A percentile compares a stretch with the other conserved stretches of the same genome.
Conservation (phyloP, 2,888 invertebrate species). For the Drosophila sordidapex region DNA sequence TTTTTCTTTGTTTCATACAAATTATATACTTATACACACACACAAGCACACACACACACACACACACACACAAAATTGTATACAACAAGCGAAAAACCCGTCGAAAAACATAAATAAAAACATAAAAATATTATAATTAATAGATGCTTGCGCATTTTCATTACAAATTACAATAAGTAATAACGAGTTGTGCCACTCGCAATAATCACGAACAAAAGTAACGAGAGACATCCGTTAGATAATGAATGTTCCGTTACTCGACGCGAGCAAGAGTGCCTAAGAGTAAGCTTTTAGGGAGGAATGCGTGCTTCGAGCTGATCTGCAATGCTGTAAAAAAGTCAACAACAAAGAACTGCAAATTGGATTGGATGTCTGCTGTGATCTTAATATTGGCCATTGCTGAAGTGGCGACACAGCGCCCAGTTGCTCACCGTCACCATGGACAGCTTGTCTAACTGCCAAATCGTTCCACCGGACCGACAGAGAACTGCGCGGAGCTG, state of each 20-base stretch:
- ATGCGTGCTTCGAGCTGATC: conserved; percentile 13
- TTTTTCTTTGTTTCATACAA: conserved; percentile 7
- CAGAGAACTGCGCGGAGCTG: conserved; percentile 29
- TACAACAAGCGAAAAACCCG: conserved; percentile 41
- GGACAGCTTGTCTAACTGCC: conserved; percentile 27
- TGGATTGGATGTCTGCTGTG: background rate
- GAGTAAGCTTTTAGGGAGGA: conserved; percentile 6
- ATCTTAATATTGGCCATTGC: background rate
- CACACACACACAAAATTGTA: conserved; percentile 28
- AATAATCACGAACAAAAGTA: background rate
- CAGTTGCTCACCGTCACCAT: background rate
- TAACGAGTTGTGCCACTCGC: background rate
- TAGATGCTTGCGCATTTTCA: background rate
- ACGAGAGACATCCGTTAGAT: background rate
- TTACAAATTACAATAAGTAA: background rate
- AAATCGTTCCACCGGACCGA: conserved; percentile 22
- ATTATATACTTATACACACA: conserved; percentile 10
- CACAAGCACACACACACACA: conserved; percentile 8
- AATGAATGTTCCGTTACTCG: background rate
- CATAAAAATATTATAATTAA: conserved; percentile 41
- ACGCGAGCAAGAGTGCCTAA: background rate
- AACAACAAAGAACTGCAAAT: conserved; percentile 2
- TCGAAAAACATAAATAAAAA: conserved; percentile 49
- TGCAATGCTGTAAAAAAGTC: conserved; percentile 25
- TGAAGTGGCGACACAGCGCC: too few species aligned